Percentiles rank a stretch among this genome's conserved stretches.
phyloP scores from a whole-genome alignment of 2,888 invertebrate genomes.

The Sphecodes monilicornis region DNA sequence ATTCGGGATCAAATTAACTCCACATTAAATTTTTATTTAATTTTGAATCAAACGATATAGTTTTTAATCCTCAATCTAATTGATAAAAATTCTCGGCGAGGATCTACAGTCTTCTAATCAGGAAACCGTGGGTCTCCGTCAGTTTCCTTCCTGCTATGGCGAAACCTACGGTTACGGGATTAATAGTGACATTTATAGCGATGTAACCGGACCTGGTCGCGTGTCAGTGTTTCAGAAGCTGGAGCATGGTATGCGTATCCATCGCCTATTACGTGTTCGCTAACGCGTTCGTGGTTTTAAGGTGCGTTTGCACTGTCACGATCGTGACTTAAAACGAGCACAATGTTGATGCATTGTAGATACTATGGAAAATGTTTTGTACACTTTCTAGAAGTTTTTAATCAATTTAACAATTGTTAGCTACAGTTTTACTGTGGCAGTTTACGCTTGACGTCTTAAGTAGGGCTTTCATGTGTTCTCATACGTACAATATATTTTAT shows the following conservation, averaged over 20 bases:
- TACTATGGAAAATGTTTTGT: background rate
- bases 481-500: too few species aligned
- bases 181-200: background rate
- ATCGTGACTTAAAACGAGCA: background rate
- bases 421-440: too few species aligned
- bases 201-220: background rate
- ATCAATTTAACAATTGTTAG: too few species aligned
- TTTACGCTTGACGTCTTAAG: too few species aligned
- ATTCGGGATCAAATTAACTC: too few species aligned
- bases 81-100: too few species aligned
- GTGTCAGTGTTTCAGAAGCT: background rate
- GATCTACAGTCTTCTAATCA: background rate
- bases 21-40: too few species aligned
- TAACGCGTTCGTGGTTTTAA: background rate
- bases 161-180: conserved; percentile 1
- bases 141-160: background rate
- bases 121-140: background rate
- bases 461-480: too few species aligned
- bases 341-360: background rate
- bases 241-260: background rate
- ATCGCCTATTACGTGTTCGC: background rate
- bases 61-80: too few species aligned
- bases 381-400: background rate
- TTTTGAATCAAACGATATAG: too few species aligned
- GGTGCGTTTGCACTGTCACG: background rate